Percentiles rank a stretch among this genome's conserved stretches.
phyloP scores from a whole-genome alignment of 92 coral and sea anemone species.

The Zoanthus sansibaricus region DNA sequence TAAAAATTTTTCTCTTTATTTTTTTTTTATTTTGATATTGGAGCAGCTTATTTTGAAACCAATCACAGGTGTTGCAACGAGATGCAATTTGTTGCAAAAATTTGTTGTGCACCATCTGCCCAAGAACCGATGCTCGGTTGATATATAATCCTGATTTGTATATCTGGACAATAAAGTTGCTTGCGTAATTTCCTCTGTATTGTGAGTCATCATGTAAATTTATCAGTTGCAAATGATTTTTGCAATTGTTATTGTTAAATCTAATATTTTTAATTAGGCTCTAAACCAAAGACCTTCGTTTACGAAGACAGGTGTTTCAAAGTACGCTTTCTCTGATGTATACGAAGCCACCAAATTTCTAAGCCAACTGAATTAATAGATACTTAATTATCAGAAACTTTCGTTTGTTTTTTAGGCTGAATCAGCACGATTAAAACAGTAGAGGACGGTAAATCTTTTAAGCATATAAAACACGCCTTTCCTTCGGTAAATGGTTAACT shows the following conservation, averaged over 20 bases:
- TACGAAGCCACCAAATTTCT: background rate
- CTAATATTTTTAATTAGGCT: constrained; percentile 14
- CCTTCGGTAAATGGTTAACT: background rate
- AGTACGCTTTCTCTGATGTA: background rate
- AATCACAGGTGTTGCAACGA: background rate
- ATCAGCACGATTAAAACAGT: background rate
- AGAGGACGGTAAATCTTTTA: background rate
- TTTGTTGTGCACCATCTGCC: background rate
- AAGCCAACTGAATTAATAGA: background rate
- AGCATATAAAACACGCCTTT: background rate
- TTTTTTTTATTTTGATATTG: background rate
- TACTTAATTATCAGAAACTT: background rate
- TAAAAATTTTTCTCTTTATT: background rate
- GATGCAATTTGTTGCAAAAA: background rate
- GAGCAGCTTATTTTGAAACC: background rate
- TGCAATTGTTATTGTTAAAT: constrained; percentile 4
- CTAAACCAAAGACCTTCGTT: background rate
- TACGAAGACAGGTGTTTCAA: background rate
- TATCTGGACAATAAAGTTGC: constrained; percentile 2
- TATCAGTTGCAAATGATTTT: background rate
- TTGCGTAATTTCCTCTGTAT: constrained; percentile 4
- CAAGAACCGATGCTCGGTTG: background rate
- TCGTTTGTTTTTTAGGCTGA: no score
- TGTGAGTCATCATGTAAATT: background rate
- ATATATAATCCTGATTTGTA: constrained; percentile 3